Base-by-base conservation (phyloP, 53 echinoderm and acorn worm species). In the Antedon mediterranea region DNA sequence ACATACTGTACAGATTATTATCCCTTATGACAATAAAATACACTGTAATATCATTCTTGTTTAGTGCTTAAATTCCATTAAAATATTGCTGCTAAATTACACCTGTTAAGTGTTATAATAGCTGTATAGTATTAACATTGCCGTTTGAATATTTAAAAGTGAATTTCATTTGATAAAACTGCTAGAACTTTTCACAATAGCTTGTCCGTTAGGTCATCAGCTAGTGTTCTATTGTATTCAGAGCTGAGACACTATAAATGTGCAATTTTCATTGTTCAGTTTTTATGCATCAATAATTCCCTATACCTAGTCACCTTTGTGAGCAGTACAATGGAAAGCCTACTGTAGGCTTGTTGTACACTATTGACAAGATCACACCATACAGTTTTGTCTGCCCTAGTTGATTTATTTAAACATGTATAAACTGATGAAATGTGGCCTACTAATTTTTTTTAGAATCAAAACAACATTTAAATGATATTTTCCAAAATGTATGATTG, bases 301-400 rank as follows among this genome's bases (percentile, higher is more conserved):
- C 57, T 57, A 23, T 57, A 26, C 37, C 7, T 57, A 3, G 23
- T 57, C 23, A 57, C 14, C 57, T 57, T 57, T 57, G 57, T 57
- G 23, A 57, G 57, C 57, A 18, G 57, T 57, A 57, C 57, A 57
- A 57, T 57, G 57, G 9, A 26, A 57, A 11, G 9, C 57, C 57
- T 57, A n/a, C n/a, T n/a, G n/a, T n/a, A 37, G 37, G 37, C 81
- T 73, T 85, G n/a, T 81, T 3, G 85, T 78, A n/a, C n/a, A 33
- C 72, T 37, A 71, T 85, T 81, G 11, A 33, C 34, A 30, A 84
- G 74, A 77, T 88, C 84, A 8, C 81, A 84, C 75, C 83, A 87
- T 0, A 11, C 70, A 71, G 32, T 71, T 70, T 71, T 2, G 0
- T 43, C 79, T 28, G 34, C 33, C 3, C 34, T 44, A 34, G 43